Evolutionary conservation across 2,888 invertebrate genomes (phyloP).

Genomic region (Rhingia rostrata): DNA sequence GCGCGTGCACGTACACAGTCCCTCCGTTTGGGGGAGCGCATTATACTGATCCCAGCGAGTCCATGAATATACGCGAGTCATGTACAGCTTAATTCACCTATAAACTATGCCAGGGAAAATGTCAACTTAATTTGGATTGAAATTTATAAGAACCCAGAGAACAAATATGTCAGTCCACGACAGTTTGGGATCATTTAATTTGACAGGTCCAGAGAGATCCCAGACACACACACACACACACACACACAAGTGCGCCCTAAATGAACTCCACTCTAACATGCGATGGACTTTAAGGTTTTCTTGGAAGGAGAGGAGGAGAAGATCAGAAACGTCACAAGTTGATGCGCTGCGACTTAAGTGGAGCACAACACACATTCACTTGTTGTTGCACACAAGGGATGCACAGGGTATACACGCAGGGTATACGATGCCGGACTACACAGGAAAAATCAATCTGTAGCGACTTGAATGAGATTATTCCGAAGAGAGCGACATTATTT

Average conservation of each 20-base stretch:
- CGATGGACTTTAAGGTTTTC: constrained; percentile 5
- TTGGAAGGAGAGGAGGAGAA: constrained; percentile 6
- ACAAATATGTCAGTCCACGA: constrained; percentile 77
- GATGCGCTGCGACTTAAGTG: constrained; percentile 67
- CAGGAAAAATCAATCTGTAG: constrained; percentile 61
- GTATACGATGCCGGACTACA: constrained; percentile 1
- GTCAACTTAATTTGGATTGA: constrained; percentile 78
- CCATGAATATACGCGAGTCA: constrained; percentile 56
- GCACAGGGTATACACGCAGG: constrained; percentile 21
- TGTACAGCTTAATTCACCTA: constrained; percentile 77
- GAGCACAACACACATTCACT: constrained; percentile 67
- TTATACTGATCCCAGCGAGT: constrained; percentile 2
- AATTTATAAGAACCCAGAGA: constrained; percentile 76
- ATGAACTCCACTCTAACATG: constrained; percentile 30
- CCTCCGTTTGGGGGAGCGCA: constrained; percentile 51
- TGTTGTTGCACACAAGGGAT: constrained; percentile 50
- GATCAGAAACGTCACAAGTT: constrained; percentile 41
- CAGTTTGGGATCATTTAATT: constrained; percentile 77
- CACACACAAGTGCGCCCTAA: neutral
- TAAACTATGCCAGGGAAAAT: constrained; percentile 73
- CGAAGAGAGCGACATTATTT: constrained; percentile 75
- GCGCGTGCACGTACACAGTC: neutral
- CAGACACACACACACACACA: constrained; percentile 29
- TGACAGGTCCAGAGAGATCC: constrained; percentile 73
- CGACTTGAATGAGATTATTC: constrained; percentile 74